Conservation (phyloP, 2,113 vertebrate genomes). For the Struthidea cinerea region DNA sequence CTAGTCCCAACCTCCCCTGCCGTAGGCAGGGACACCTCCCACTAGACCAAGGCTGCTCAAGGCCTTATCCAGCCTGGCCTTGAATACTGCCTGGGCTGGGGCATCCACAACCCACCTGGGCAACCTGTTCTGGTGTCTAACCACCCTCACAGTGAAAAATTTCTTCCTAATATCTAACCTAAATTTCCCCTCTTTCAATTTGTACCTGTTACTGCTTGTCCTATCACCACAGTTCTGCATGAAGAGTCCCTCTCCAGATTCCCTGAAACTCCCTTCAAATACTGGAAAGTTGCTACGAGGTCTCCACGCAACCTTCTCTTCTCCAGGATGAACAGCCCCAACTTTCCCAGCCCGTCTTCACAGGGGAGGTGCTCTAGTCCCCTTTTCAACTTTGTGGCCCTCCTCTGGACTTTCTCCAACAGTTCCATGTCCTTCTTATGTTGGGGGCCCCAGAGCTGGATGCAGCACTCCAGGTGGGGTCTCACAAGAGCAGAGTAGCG, state of each 20-base stretch:
- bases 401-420: neutral
- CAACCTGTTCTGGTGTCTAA: neutral
- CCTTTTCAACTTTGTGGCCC: no score
- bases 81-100: neutral
- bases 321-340: neutral
- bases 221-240: neutral
- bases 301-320: neutral
- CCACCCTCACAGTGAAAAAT: neutral
- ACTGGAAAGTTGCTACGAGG: neutral
- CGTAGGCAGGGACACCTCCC: neutral
- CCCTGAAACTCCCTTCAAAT: neutral
- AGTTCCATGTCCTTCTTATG: neutral
- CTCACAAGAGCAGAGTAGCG: no score
- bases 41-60: neutral
- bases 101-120: no score
- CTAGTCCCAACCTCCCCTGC: rapidly evolving
- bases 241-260: neutral
- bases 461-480: neutral
- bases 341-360: neutral
- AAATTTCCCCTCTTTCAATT: neutral
- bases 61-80: neutral
- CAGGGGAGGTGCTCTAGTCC: neutral
- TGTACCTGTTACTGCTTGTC: neutral
- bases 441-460: neutral
- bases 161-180: neutral